These are phyloP conservation scores for Philantomba maxwellii DNA, from an alignment of 2,113 vertebrate species.

Conservation along the genomic window DNA sequence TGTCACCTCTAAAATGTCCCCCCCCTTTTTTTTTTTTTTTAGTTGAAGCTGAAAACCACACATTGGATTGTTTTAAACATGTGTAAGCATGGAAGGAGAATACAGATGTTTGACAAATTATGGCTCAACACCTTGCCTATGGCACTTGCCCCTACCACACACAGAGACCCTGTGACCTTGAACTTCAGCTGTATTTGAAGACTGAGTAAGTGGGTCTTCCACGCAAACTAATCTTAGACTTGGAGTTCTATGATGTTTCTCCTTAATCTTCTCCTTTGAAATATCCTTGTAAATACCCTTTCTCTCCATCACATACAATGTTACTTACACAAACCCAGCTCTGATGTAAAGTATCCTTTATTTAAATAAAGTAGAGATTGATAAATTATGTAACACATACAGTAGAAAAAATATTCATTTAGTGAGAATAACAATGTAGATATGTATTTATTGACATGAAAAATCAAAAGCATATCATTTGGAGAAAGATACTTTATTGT, in stretches of 20 bases:
- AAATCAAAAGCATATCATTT: not conserved
- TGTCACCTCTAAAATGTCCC: not conserved
- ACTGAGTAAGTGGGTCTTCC: not conserved
- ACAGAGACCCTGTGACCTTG: not conserved
- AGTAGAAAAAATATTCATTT: not conserved
- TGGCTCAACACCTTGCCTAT: not conserved
- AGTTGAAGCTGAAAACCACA: not conserved
- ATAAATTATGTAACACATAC: not conserved
- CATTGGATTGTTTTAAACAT: not conserved
- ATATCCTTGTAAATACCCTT: not conserved
- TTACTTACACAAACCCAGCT: not conserved
- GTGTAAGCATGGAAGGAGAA: not conserved
- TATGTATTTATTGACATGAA: not conserved
- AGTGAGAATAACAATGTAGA: not conserved
- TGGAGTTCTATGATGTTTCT: not conserved
- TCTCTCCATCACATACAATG: not conserved
- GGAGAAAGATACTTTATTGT: not conserved
- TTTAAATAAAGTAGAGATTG: not conserved
- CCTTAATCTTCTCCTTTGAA: not conserved
- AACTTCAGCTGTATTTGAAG: not conserved
- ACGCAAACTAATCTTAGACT: not conserved
- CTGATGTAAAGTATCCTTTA: not conserved
- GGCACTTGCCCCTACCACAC: not conserved
- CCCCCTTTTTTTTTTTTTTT: not conserved
- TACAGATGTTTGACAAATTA: not conserved